Conservation (phyloP, 2,113 vertebrate genomes). For the Pyxicephalus adspersus region DNA sequence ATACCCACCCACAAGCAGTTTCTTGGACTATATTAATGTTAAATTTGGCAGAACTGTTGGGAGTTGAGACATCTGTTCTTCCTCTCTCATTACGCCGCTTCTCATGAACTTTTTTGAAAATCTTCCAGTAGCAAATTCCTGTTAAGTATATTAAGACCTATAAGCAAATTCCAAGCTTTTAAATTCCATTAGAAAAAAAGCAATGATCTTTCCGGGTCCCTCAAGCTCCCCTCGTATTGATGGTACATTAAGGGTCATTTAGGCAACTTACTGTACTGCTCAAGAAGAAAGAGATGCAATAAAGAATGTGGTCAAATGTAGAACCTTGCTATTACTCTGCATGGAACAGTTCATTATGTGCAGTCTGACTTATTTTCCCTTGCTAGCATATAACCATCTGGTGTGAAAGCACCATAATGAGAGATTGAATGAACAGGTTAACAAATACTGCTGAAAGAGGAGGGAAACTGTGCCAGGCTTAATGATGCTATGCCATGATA, state of each 20-base stretch:
- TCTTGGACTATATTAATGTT: conserved; percentile 35
- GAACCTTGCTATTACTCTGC: neutral
- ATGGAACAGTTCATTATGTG: conserved; percentile 61
- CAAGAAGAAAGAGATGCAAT: neutral
- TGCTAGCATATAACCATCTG: conserved; percentile 61
- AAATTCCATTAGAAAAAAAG: neutral
- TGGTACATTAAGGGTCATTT: neutral
- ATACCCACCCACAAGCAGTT: conserved; percentile 15
- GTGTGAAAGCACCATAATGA: conserved; percentile 60
- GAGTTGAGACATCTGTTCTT: conserved; percentile 33
- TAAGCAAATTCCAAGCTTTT: neutral
- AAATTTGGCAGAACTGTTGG: conserved; percentile 18
- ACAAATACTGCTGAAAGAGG: conserved; percentile 64
- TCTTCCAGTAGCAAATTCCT: conserved; percentile 19
- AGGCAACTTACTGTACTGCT: neutral
- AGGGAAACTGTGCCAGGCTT: conserved; percentile 64
- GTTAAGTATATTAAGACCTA: conserved; percentile 2
- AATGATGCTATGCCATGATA: conserved; percentile 62
- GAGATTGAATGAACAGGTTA: conserved; percentile 58
- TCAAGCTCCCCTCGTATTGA: neutral
- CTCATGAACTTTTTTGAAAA: conserved; percentile 38
- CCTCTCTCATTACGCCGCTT: conserved; percentile 13
- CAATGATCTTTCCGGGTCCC: neutral
- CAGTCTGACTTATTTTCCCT: conserved; percentile 63
- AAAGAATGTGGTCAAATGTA: conserved; percentile 20